Evolutionary conservation across 2,888 invertebrate genomes (phyloP), one percentile per base, ranked within the genome.

Genomic region (Ischnura elegans): DNA sequence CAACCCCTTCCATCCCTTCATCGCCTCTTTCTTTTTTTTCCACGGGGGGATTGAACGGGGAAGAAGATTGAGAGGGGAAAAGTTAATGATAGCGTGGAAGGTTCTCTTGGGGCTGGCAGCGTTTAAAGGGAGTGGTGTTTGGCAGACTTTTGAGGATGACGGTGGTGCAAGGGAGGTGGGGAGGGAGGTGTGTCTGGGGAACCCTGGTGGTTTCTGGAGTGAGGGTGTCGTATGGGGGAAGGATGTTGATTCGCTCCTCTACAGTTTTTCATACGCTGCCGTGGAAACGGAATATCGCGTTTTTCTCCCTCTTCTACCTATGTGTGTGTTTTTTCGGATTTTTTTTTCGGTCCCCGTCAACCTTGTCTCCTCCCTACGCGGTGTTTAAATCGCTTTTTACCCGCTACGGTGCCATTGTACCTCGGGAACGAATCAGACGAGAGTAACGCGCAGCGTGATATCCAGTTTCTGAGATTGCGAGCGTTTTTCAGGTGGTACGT

Each of bases 41-140:
- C 10, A 43, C 42, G 45, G 25, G 45, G 45, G 86, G 86, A n/a
- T 45, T 29, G 36, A 66, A 61, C 61, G 90, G 47, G 90, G 42
- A 87, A 36, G 55, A 47, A 66, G 36, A 66, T 45, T 25, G 90
- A 55, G 51, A 55, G 84, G 47, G 93, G 25, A 84, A 93, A 86
- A 86, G 93, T 84, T 84, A 93, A 86, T 85, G 84, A 93, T 84
- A 84, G 93, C 85, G 93, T 36, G 5, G 76, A 76, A 93, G 93
- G 47, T 46, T 45, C 46, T 47, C 84, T n/a, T 36, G 93, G 76
- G 85, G 46, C 36, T 25, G 46, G 29, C 19, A 76, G 36, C 29
- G 76, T 76, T 76, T 76, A 36, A 76, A 76, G 76, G 76, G 76
- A 36, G 36, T 10, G 36, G n/a, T 13, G 76, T 21, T 8, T 3